Evolutionary conservation across 2,113 vertebrate species (phyloP), one percentile per base, ranked within the genome.

Genomic region (Cinclus mexicanus): DNA sequence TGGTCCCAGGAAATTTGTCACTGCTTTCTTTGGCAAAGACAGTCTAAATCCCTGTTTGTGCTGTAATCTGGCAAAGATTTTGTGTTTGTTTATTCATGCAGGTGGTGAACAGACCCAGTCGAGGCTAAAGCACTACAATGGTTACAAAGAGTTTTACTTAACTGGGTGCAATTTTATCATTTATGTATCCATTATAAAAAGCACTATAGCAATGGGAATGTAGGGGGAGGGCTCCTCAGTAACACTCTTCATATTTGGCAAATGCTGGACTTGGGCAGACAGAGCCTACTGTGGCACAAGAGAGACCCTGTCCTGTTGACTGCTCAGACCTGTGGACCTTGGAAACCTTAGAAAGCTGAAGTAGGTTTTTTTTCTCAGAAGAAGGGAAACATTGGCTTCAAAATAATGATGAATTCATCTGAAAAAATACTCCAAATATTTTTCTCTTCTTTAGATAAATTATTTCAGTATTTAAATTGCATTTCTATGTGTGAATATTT

Each of bases 81-180:
- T 25, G 7, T 19, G 6, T 28, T 67, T 57, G 13, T 60, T 67
- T 67, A 80, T n/a, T 80, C 25, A 28, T 22, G 24, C 2, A n/a
- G 44, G 41, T 31, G 35, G 24, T 31, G 21, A 64, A 50, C 8
- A 56, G 35, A 33, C 3, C 5, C 31, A 44, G 33, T 2, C 55
- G 4, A 83, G 9, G 12, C 22, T 47, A 26, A 13, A 75, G 24
- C 7, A 57, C 14, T 53, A 17, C 5, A 49, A 23, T 21, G 22
- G 4, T 86, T 70, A 29, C 15, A 25, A 64, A 28, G 8, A 9
- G 2, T 31, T 90, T 82, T 69, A 18, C 21, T 70, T 61, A 41
- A 9, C 4, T 57, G 31, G 15, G 39, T 5, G 18, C 12, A 21
- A 18, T 49, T 26, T 75, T 44, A 12, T 23, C 0, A 1, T 17